Evolutionary conservation across 2,113 vertebrate species (phyloP).

Genomic region (Ivindomyrus marchei): DNA sequence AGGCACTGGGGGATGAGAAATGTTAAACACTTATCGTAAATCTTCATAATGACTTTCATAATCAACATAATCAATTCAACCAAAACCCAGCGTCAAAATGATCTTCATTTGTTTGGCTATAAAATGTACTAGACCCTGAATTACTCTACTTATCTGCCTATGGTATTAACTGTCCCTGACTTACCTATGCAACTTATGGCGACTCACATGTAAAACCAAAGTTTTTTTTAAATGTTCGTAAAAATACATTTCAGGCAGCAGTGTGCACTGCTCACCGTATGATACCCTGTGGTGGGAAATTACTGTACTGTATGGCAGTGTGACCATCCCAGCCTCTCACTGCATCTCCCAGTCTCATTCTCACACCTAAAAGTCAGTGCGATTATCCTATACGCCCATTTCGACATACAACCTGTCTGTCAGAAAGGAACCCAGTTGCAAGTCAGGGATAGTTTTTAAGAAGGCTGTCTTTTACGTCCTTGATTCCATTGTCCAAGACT

Average conservation of each 20-base stretch:
- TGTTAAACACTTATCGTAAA: slow-evolving; percentile 12
- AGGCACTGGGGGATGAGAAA: background rate
- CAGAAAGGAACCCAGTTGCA: background rate
- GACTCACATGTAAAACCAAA: background rate
- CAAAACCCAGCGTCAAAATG: slow-evolving; percentile 9
- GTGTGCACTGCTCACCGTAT: background rate
- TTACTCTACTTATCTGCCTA: background rate
- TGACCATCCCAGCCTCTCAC: background rate
- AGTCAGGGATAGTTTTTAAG: background rate
- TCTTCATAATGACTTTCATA: slow-evolving; percentile 17
- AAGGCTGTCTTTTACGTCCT: background rate
- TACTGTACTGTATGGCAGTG: background rate
- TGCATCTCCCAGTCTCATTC: background rate
- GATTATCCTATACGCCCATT: background rate
- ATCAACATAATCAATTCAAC: slow-evolving; percentile 13
- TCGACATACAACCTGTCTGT: background rate
- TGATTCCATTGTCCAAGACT: background rate
- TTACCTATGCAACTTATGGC: background rate
- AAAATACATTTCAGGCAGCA: background rate
- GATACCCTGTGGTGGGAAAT: background rate
- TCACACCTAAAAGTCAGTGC: background rate
- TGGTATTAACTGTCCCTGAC: background rate
- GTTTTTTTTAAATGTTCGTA: background rate
- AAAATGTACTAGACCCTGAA: background rate
- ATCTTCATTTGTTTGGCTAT: slow-evolving; percentile 10